phyloP scores from a whole-genome alignment of 1,140 invertebrate genomes.

The Heliothis subflexa region DNA sequence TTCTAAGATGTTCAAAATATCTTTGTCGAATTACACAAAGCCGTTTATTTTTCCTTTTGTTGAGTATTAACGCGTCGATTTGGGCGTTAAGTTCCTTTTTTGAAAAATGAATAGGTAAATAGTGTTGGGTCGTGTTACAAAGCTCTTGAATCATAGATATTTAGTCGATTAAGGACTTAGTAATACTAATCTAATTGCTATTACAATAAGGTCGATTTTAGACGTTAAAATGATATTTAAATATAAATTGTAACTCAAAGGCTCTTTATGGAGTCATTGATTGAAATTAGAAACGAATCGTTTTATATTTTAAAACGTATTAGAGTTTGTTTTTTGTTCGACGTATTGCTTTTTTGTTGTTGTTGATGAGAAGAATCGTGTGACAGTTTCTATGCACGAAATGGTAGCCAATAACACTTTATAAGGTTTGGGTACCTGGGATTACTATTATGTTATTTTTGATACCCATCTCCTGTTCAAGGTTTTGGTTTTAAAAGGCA shows the following conservation, averaged over 20 bases:
- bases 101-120: slow-evolving; percentile 86
- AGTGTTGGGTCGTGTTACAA: slow-evolving; percentile 79
- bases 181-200: slow-evolving; percentile 39
- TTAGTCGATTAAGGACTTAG: slow-evolving; percentile 53
- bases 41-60: slow-evolving; percentile 85
- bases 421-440: neutral
- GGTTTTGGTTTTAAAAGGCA: no score
- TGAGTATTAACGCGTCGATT: slow-evolving; percentile 80
- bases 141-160: slow-evolving; percentile 66
- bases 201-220: slow-evolving; percentile 42
- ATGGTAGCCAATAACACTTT: slow-evolving; percentile 29
- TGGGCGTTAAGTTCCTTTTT: slow-evolving; percentile 85
- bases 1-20: slow-evolving; percentile 48
- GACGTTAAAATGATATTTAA: slow-evolving; percentile 27
- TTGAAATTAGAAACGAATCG: slow-evolving; percentile 48
- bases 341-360: slow-evolving; percentile 10
- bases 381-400: neutral
- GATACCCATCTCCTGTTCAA: no score
- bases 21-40: slow-evolving; percentile 78
- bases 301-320: slow-evolving; percentile 46
- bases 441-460: neutral
- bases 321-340: slow-evolving; percentile 32
- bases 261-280: slow-evolving; percentile 32
- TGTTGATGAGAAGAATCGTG: slow-evolving; percentile 16
- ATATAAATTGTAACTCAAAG: slow-evolving; percentile 39